These are phyloP conservation scores for Hymenopus coronatus DNA, from an alignment of 2,888 invertebrate genomes.

Conservation along the genomic window DNA sequence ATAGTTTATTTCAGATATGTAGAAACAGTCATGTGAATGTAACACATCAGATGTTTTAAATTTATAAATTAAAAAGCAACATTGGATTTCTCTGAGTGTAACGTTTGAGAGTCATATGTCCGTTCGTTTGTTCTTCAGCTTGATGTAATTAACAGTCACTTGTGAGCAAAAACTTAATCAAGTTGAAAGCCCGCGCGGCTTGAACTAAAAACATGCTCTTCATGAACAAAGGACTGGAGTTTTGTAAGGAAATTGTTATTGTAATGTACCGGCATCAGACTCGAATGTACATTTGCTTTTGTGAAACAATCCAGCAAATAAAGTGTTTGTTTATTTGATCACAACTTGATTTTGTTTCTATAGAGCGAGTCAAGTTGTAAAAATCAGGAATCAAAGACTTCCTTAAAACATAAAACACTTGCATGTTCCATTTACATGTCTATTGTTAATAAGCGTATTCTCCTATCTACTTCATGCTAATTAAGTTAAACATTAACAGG, in stretches of 20 bases:
- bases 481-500: too few species aligned
- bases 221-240: background rate
- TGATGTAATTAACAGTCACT: background rate
- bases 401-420: too few species aligned
- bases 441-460: too few species aligned
- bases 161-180: background rate
- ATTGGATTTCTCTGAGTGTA: background rate
- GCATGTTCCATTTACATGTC: too few species aligned
- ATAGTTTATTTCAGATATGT: too few species aligned
- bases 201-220: background rate
- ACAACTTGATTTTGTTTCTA: too few species aligned
- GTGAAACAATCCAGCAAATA: too few species aligned
- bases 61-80: background rate
- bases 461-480: too few species aligned
- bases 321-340: background rate
- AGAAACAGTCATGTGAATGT: too few species aligned
- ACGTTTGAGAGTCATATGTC: background rate
- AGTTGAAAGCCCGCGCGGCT: background rate
- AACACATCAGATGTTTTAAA: too few species aligned
- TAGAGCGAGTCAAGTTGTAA: background rate
- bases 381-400: too few species aligned
- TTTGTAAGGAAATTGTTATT: background rate
- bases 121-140: background rate
- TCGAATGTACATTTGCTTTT: background rate
- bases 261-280: too few species aligned